Conservation (phyloP, 2,797 vertebrate species). For the Varecia variegata region DNA sequence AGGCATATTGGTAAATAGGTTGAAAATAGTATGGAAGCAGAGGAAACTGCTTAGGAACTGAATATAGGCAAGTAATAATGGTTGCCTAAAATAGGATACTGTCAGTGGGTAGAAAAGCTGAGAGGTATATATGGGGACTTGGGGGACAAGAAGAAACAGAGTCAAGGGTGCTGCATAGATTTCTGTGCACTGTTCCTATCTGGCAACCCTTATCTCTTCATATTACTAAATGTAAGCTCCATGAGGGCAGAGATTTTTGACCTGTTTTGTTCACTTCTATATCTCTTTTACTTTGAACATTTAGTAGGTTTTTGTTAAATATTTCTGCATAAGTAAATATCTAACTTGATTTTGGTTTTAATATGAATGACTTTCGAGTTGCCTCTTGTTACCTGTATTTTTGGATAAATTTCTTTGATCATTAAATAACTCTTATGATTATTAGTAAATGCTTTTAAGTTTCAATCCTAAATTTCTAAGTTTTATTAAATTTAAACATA, state of each 20-base stretch:
- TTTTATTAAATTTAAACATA: slow-evolving; percentile 8
- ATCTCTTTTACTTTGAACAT: not conserved
- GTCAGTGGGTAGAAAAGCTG: not conserved
- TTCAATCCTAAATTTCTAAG: not conserved
- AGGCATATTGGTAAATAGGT: not conserved
- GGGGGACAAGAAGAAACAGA: not conserved
- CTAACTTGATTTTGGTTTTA: not conserved
- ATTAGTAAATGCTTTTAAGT: not conserved
- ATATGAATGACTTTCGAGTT: not conserved
- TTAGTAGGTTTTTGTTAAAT: not conserved
- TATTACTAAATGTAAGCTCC: not conserved
- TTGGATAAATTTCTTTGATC: not conserved
- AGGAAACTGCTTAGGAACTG: not conserved
- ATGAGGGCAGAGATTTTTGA: not conserved
- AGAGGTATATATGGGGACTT: not conserved
- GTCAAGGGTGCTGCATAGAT: not conserved
- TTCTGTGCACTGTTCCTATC: not conserved
- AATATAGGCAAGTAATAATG: not conserved
- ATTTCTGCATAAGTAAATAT: slow-evolving; percentile 9
- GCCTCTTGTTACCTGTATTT: not conserved
- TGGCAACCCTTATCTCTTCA: not conserved
- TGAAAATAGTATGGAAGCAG: not conserved
- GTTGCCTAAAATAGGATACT: not conserved
- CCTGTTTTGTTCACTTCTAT: not conserved
- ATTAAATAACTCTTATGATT: not conserved